These are phyloP conservation scores for Montipora foliosa DNA, from an alignment of 64 coral and sea anemone genomes.

Conservation along the genomic window DNA sequence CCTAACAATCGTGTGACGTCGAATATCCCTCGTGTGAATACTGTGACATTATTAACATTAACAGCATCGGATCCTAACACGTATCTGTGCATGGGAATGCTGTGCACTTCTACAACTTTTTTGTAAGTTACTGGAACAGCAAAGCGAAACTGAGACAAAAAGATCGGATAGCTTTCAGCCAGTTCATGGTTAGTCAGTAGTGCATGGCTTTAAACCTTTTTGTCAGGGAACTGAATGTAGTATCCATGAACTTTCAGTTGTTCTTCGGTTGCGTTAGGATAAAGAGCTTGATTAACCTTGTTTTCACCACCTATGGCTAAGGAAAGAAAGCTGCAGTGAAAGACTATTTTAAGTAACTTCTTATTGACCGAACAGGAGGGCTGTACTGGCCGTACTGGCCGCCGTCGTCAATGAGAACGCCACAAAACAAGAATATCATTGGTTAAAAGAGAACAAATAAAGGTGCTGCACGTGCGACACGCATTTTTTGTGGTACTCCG, in stretches of 20 bases:
- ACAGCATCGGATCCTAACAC: not conserved
- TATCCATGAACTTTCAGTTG: constrained; percentile 45
- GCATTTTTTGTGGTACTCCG: no score
- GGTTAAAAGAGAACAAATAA: no score
- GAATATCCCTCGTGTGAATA: constrained; percentile 53
- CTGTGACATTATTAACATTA: constrained; percentile 49
- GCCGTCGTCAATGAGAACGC: no score
- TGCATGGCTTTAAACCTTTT: constrained; percentile 21
- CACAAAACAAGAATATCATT: no score
- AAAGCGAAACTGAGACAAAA: not conserved
- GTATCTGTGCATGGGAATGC: constrained; percentile 26
- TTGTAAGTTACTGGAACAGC: constrained; percentile 36
- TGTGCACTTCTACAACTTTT: not conserved
- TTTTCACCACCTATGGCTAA: constrained; percentile 35
- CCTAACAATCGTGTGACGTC: not conserved
- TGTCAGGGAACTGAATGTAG: not conserved
- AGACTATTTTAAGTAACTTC: no score
- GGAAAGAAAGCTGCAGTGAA: not conserved
- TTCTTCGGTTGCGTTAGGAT: not conserved
- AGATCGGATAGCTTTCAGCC: constrained; percentile 6
- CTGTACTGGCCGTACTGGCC: no score
- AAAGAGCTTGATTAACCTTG: not conserved
- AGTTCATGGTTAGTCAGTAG: not conserved
- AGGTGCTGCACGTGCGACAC: no score
- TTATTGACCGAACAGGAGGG: no score